Evolutionary conservation across 2,797 vertebrate genomes (phyloP).

Genomic region (Danio albolineatus): DNA sequence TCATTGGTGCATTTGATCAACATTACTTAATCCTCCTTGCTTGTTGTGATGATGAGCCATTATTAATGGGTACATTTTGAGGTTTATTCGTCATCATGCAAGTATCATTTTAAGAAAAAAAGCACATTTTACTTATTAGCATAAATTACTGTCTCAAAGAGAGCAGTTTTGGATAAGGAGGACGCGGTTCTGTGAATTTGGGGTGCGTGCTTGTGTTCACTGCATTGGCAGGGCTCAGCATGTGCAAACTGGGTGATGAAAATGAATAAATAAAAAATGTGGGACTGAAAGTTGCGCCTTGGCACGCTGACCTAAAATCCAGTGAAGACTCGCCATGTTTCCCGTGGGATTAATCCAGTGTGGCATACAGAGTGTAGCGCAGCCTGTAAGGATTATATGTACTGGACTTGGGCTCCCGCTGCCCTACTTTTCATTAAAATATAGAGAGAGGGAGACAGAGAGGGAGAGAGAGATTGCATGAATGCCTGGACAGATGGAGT

Average conservation of each 20-base stretch:
- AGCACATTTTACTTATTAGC: too few species aligned
- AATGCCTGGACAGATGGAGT: constrained; percentile 73
- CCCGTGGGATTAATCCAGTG: constrained; percentile 73
- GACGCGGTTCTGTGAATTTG: not conserved
- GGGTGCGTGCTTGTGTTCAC: not conserved
- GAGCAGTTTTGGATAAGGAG: not conserved
- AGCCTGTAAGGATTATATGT: constrained; percentile 77
- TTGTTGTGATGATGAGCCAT: constrained; percentile 9
- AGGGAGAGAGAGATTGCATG: constrained; percentile 52
- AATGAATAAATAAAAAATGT: constrained; percentile 51
- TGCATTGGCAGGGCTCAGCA: not conserved
- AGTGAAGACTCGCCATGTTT: constrained; percentile 65
- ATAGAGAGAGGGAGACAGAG: constrained; percentile 60
- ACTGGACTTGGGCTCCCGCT: constrained; percentile 69
- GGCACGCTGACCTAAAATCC: constrained; percentile 69
- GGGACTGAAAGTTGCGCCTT: constrained; percentile 52
- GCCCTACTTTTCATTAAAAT: constrained; percentile 80
- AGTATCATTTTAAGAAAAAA: not conserved
- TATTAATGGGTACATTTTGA: not conserved
- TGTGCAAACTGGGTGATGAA: constrained; percentile 31
- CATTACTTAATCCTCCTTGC: not conserved
- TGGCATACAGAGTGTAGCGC: constrained; percentile 68
- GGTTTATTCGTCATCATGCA: not conserved
- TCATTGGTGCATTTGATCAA: not conserved
- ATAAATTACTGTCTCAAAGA: not conserved